phyloP scores from a whole-genome alignment of 92 coral and sea anemone genomes.

The Epizoanthus stellaris region DNA sequence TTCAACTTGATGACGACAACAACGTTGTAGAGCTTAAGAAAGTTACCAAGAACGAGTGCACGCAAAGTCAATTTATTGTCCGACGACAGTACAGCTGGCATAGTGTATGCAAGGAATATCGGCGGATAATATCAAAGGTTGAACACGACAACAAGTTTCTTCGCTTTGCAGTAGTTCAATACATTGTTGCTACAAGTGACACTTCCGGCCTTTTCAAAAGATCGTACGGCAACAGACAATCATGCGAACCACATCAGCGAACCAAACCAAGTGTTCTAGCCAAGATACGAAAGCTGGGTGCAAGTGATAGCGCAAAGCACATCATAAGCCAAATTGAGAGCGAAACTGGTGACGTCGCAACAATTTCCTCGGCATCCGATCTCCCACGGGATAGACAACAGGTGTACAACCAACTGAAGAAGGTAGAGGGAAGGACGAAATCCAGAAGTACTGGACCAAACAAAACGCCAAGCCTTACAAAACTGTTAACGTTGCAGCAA shows the following conservation, averaged over 20 bases:
- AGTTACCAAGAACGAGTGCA: neutral
- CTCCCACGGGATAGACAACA: conserved; percentile 30
- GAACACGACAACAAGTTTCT: conserved; percentile 9
- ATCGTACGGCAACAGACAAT: conserved; percentile 11
- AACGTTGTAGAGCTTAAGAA: neutral
- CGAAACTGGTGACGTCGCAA: conserved; percentile 9
- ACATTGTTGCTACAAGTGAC: conserved; percentile 8
- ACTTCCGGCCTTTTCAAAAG: conserved; percentile 4
- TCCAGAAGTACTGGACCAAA: conserved; percentile 33
- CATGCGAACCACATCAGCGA: conserved; percentile 19
- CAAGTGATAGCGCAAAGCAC: conserved; percentile 18
- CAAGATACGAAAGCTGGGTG: conserved; percentile 19
- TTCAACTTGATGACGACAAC: conserved; percentile 17
- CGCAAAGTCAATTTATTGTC: neutral
- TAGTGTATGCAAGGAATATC: conserved; percentile 11
- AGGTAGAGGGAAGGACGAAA: conserved; percentile 11
- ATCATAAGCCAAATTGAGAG: conserved; percentile 23
- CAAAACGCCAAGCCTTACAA: conserved; percentile 13
- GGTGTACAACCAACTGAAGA: conserved; percentile 27
- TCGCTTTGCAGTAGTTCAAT: conserved; percentile 39
- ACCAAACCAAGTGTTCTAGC: conserved; percentile 40
- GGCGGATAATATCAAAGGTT: conserved; percentile 31
- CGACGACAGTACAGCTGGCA: conserved; percentile 55
- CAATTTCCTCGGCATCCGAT: conserved; percentile 28
- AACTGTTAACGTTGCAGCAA: conserved; percentile 12